These are phyloP conservation scores for Cherax destructor DNA, from an alignment of 1,140 invertebrate species.

Conservation along the genomic window DNA sequence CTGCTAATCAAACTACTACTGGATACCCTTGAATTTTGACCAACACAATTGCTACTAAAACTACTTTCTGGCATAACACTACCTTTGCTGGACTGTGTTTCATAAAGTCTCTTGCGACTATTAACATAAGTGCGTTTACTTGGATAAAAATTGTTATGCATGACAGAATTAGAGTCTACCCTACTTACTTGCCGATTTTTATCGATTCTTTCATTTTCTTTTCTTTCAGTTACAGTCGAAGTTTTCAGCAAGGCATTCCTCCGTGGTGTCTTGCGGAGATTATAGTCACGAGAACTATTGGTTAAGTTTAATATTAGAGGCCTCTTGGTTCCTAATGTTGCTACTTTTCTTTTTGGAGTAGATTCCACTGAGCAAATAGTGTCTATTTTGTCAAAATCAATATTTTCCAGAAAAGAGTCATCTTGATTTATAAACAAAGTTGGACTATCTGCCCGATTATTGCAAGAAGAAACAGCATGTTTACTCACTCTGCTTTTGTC, in stretches of 20 bases:
- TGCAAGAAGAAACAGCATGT: not conserved
- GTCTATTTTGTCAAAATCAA: constrained; percentile 28
- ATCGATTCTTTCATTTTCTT: not conserved
- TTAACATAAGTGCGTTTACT: not conserved
- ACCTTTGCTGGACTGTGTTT: not conserved
- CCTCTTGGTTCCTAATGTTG: not conserved
- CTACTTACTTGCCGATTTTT: not conserved
- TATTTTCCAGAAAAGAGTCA: constrained; percentile 8
- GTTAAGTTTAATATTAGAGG: too few species aligned
- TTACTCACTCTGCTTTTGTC: not conserved
- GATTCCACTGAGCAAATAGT: constrained; percentile 17
- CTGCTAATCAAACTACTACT: not conserved
- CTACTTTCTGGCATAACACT: constrained; percentile 12
- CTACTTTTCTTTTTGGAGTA: constrained; percentile 17
- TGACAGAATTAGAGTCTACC: not conserved
- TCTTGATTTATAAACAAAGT: constrained; percentile 5
- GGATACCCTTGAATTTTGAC: not conserved
- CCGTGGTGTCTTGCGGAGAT: not conserved
- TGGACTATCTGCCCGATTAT: not conserved
- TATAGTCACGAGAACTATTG: not conserved
- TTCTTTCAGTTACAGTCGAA: not conserved
- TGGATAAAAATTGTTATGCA: not conserved
- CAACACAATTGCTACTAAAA: not conserved
- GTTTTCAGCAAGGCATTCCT: not conserved
- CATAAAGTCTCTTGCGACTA: not conserved